Evolutionary conservation across 2,888 invertebrate genomes (phyloP), one percentile per base, ranked within the genome.

Genomic region (Tigriopus californicus): DNA sequence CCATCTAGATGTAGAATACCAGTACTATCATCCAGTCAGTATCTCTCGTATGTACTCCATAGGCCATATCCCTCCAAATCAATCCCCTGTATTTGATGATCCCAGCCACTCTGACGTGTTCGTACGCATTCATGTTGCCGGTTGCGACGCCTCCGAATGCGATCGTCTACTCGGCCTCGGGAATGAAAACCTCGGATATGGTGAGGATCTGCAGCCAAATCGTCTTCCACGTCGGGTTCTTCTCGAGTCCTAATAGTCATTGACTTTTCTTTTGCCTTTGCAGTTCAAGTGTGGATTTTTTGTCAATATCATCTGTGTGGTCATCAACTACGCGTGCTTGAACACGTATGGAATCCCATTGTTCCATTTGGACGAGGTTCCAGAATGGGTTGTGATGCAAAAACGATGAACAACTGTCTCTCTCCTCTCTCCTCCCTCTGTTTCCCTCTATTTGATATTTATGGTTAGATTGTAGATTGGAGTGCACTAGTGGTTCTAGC

Each of bases 111-210:
- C 74, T 92, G 24, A 83, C 87, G 2, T 88, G 89, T 69, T 90
- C 90, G 58, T 89, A 89, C 75, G 89, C 76, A 25, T 76, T 91
- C 77, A 89, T 89, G 77, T 77, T 94, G 71, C 92, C 91, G 0
- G 91, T 92, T 13, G 91, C 90, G 53, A 92, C 92, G 0, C 91
- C 92, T 1, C 91, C 92, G 15, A 94, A 94, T 72, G 92, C 94
- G 3, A 86, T 95, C 61, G 90, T 86, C 0, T 85, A 85, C 20
- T 85, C 84, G 0, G 84, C 85, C 12, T 84, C 83, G 1, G 80
- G 81, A 66, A 85, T 88, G 72, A 79, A 79, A 63, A 83, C 85
- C 8, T 57, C 49, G 15, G 49, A 49, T 18, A 49, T 49, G 49
- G 49, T 49, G 22, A 20, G 49, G 6, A 20, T 33, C 33, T 33